Evolutionary conservation across 1,140 invertebrate species (phyloP).

Genomic region (Stegodyphus mimosarum): DNA sequence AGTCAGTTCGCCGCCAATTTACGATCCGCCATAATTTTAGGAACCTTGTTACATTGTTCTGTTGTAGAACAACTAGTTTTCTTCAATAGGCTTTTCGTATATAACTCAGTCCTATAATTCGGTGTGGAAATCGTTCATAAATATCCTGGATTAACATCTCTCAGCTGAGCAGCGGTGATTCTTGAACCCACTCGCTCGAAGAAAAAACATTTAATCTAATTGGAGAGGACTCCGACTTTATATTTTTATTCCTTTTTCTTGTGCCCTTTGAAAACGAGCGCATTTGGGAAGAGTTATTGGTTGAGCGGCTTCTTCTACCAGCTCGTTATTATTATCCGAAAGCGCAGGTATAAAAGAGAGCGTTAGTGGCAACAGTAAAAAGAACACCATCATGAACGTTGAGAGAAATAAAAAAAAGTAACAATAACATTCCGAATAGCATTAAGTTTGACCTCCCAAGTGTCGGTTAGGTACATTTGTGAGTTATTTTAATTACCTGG

Average conservation of each 20-base stretch:
- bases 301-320: conserved; percentile 50
- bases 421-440: conserved; percentile 5
- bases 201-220: conserved; percentile 53
- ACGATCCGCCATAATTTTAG: conserved; percentile 34
- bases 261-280: conserved; percentile 43
- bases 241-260: conserved; percentile 36
- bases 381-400: conserved; percentile 1
- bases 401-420: background rate
- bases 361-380: conserved; percentile 36
- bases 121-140: conserved; percentile 57
- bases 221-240: conserved; percentile 33
- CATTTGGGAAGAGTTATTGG: conserved; percentile 54
- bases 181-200: conserved; percentile 3
- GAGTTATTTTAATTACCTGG: conserved; percentile 50
- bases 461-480: conserved; percentile 35
- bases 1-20: conserved; percentile 45
- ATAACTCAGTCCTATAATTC: conserved; percentile 40
- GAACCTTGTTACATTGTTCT: conserved; percentile 51
- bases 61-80: conserved; percentile 34
- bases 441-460: conserved; percentile 49
- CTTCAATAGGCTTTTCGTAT: conserved; percentile 4
- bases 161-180: conserved; percentile 27
- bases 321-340: conserved; percentile 52
- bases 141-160: conserved; percentile 57
- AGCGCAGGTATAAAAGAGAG: conserved; percentile 27